Evolutionary conservation across 2,113 vertebrate species (phyloP).

Genomic region (Pseudolaguvia tuberculata): DNA sequence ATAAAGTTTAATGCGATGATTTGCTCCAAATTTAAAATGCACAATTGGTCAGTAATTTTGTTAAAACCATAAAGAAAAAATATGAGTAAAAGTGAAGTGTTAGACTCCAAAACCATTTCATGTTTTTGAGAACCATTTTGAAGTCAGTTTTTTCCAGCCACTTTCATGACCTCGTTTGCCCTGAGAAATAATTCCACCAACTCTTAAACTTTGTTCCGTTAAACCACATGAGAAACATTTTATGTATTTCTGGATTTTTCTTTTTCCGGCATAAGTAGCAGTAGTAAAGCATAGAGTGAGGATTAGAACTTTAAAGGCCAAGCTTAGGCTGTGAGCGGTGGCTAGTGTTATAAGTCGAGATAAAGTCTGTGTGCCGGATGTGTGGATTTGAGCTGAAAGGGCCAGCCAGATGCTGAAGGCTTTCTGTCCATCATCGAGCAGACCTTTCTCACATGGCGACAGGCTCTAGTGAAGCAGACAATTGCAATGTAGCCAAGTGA

Average conservation of each 20-base stretch:
- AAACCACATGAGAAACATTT: slow-evolving; percentile 43
- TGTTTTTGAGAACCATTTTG: too few relatives aligned
- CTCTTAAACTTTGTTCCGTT: slow-evolving; percentile 23
- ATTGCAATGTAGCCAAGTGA: slow-evolving; percentile 78
- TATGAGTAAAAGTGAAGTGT: slow-evolving; percentile 10
- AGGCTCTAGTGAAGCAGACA: slow-evolving; percentile 77
- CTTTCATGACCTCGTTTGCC: slow-evolving; percentile 7
- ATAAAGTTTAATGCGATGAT: background rate
- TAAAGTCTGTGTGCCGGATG: slow-evolving; percentile 65
- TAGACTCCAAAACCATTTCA: slow-evolving; percentile 17
- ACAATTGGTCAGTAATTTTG: background rate
- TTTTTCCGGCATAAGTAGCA: slow-evolving; percentile 29
- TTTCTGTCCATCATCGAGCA: slow-evolving; percentile 71
- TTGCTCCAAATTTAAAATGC: background rate
- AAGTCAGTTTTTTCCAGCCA: background rate
- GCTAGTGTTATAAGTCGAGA: slow-evolving; percentile 53
- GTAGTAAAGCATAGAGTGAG: slow-evolving; percentile 26
- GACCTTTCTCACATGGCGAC: slow-evolving; percentile 69
- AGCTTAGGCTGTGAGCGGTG: slow-evolving; percentile 26
- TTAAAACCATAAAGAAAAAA: background rate
- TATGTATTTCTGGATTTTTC: slow-evolving; percentile 32
- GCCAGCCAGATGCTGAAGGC: slow-evolving; percentile 67
- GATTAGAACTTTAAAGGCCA: slow-evolving; percentile 44
- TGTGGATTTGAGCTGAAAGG: slow-evolving; percentile 65
- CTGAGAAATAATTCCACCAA: slow-evolving; percentile 6